Base-by-base conservation (phyloP, 2,113 vertebrate species). In the Ptyas mucosa region DNA sequence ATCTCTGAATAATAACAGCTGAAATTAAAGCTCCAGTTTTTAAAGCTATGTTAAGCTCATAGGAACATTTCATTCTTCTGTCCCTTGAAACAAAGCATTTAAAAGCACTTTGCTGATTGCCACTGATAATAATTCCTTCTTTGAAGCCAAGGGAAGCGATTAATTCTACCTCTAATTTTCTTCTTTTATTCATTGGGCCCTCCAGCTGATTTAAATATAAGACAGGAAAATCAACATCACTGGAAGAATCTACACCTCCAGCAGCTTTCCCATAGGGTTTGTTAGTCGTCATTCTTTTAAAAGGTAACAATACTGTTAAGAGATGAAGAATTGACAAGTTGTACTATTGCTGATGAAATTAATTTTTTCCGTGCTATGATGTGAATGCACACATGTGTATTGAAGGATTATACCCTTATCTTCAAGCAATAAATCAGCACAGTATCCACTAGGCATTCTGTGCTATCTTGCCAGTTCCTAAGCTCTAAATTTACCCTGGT, bases 41-140 rank as follows among this genome's bases (percentile, higher is more conserved):
- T 81, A 11, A 75, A 51, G 34, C 34, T 81, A 54, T 81, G 49
- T 81, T 91, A 85, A 54, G 53, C 52, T 46, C 52, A 55, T 91
- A 91, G 3, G 24, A 55, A 91, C 75, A 86, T 46, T 55, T 85
- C 46, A 86, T 91, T 14, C 29, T 26, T 39, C 24, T 43, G 54
- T 39, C 34, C 26, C 75, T 91, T 94, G 94, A 91, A 95, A 92
- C 64, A 96, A 96, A 96, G 94, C 92, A 94, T 94, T 95, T 94
- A 43, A 96, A 92, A 51, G 61, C 92, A 94, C 93, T 94, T 97
- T 95, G 91, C 0, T 9, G 92, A 95, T 95, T 94, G 90, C 90
- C 93, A 93, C 88, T 53, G 85, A 85, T 23, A 49, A 55, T 55
- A 87, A 46, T 86, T 55, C 24, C 81, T 87, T 43, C 54, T 87